phyloP scores from a whole-genome alignment of 2,113 vertebrate species.

The Onychostruthus taczanowskii region DNA sequence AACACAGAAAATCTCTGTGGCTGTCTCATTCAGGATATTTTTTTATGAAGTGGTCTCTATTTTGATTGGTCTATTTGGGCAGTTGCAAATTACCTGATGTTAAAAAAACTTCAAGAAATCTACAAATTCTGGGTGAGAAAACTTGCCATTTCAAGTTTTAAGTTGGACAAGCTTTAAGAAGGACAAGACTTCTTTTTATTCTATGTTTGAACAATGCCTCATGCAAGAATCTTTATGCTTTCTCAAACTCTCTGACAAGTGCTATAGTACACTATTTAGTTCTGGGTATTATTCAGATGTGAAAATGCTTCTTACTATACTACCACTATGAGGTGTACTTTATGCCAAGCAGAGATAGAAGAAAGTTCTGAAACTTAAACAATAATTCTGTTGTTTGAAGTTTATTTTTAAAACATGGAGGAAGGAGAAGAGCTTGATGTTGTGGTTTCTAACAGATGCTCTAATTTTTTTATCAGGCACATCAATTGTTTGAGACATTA shows the following conservation, averaged over 20 bases:
- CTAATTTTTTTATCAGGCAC: neutral
- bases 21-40: neutral
- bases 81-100: neutral
- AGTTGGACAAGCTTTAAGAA: neutral
- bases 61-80: neutral
- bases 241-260: neutral
- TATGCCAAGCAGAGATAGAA: neutral
- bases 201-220: neutral
- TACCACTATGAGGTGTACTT: neutral
- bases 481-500: neutral
- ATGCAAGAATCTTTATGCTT: neutral
- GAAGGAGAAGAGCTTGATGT: neutral
- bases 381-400: neutral
- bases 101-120: neutral
- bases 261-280: neutral
- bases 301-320: neutral
- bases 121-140: neutral
- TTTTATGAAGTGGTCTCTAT: neutral
- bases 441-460: neutral
- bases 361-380: neutral
- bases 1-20: neutral
- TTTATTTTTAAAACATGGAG: conserved; percentile 18
- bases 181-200: neutral
- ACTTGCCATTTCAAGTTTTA: neutral
- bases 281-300: neutral